These are phyloP conservation scores for Pristionchus entomophagus DNA, from an alignment of 2,888 invertebrate species.

Conservation along the genomic window DNA sequence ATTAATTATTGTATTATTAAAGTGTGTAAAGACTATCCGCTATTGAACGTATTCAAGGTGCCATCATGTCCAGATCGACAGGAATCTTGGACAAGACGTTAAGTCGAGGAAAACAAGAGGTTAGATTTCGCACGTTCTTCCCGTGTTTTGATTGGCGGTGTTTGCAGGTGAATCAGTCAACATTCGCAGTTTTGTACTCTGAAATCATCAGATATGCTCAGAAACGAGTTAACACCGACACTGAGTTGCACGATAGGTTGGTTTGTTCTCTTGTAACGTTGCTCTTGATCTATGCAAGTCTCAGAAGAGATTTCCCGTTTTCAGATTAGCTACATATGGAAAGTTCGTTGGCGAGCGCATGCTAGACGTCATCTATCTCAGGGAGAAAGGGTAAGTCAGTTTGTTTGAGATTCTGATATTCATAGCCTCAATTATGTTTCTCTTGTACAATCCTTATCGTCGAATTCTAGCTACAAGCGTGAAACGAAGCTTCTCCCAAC, in stretches of 20 bases:
- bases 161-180: slow-evolving; percentile 66
- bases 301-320: slow-evolving; percentile 53
- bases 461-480: slow-evolving; percentile 77
- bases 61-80: slow-evolving; percentile 60
- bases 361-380: slow-evolving; percentile 91
- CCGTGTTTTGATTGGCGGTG: neutral
- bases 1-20: neutral
- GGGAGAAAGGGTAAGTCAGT: slow-evolving; percentile 86
- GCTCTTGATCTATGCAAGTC: too few species aligned
- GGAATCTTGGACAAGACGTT: slow-evolving; percentile 74
- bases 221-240: slow-evolving; percentile 88
- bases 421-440: neutral
- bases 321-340: slow-evolving; percentile 92
- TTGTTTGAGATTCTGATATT: slow-evolving; percentile 78
- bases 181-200: slow-evolving; percentile 95
- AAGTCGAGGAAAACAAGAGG: slow-evolving; percentile 74
- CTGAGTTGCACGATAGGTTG: slow-evolving; percentile 91
- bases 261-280: neutral
- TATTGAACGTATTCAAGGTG: neutral
- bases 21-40: neutral
- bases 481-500: slow-evolving; percentile 94
- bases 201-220: slow-evolving; percentile 99
- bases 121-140: slow-evolving; percentile 29
- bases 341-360: slow-evolving; percentile 94
- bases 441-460: neutral